Evolutionary conservation across 2,888 invertebrate genomes (phyloP).

Genomic region (Argynnis bischoffii): DNA sequence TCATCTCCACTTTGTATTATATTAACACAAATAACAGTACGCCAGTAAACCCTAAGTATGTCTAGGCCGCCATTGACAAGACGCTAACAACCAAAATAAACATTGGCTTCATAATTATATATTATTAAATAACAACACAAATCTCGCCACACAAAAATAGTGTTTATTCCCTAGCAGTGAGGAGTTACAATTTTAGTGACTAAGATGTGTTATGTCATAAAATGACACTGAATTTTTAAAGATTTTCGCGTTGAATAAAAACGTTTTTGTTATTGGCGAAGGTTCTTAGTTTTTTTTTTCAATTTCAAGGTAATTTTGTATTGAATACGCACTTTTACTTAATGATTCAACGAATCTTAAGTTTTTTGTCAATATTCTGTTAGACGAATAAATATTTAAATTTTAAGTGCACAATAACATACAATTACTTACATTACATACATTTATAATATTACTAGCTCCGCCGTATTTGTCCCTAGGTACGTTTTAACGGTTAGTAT

Average conservation of each 20-base stretch:
- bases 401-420: too few relatives aligned
- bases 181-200: too few relatives aligned
- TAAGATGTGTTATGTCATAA: conserved; percentile 8
- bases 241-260: conserved; percentile 6
- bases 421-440: too few relatives aligned
- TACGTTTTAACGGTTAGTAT: too few relatives aligned
- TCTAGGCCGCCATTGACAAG: conserved; percentile 32
- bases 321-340: neutral
- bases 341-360: too few relatives aligned
- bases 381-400: too few relatives aligned
- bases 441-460: too few relatives aligned
- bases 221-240: conserved; percentile 6
- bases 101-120: conserved; percentile 29
- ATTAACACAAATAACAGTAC: neutral
- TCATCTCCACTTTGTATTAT: conserved; percentile 5
- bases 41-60: conserved; percentile 30
- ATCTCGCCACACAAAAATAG: too few relatives aligned
- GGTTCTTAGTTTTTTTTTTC: neutral
- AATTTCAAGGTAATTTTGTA: conserved; percentile 6
- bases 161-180: too few relatives aligned
- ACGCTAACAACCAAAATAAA: conserved; percentile 35
- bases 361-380: too few relatives aligned
- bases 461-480: too few relatives aligned
- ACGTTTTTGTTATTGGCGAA: neutral
- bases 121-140: conserved; percentile 11